These are phyloP conservation scores for Cherax quadricarinatus DNA, from an alignment of 1,140 invertebrate species.

Conservation along the genomic window DNA sequence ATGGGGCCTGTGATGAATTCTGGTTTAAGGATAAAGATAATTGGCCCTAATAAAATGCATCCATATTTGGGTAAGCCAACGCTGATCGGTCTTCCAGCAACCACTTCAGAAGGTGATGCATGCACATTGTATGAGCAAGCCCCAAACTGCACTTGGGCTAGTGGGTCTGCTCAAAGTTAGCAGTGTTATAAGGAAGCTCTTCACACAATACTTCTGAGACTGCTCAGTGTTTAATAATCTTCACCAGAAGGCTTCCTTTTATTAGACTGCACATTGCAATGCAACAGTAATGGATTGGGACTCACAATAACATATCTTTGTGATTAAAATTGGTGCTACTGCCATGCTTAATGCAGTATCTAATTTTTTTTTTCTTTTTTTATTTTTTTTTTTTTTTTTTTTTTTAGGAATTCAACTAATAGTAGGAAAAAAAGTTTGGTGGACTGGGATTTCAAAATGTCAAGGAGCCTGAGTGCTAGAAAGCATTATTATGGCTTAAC, in stretches of 20 bases:
- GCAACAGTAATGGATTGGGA: conserved; percentile 51
- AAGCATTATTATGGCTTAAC: conserved; percentile 11
- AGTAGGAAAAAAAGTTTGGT: conserved; percentile 20
- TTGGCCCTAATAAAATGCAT: conserved; percentile 17
- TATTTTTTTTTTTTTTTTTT: conserved; percentile 32
- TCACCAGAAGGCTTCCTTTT: conserved; percentile 31
- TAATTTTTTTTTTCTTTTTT: conserved; percentile 34
- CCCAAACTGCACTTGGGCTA: not conserved
- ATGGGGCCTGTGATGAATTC: conserved; percentile 48
- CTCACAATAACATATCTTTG: conserved; percentile 44
- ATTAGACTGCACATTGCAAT: conserved; percentile 49
- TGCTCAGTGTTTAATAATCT: conserved; percentile 3
- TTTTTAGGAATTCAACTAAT: conserved; percentile 44
- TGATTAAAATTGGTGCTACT: conserved; percentile 67
- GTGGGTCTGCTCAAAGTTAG: conserved; percentile 12
- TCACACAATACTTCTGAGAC: conserved; percentile 16
- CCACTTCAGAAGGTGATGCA: conserved; percentile 23
- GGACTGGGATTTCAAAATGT: conserved; percentile 27
- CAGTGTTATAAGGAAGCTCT: conserved; percentile 13
- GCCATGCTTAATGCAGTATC: conserved; percentile 52
- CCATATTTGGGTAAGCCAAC: conserved; percentile 42
- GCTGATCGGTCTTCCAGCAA: conserved; percentile 63
- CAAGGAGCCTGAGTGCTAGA: conserved; percentile 20
- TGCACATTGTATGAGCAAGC: conserved; percentile 13
- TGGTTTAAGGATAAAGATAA: conserved; percentile 27